A percentile compares a stretch with the other conserved stretches of the same genome.
phyloP scores from a whole-genome alignment of 2,888 invertebrate species.

The Aporophyla lueneburgensis region DNA sequence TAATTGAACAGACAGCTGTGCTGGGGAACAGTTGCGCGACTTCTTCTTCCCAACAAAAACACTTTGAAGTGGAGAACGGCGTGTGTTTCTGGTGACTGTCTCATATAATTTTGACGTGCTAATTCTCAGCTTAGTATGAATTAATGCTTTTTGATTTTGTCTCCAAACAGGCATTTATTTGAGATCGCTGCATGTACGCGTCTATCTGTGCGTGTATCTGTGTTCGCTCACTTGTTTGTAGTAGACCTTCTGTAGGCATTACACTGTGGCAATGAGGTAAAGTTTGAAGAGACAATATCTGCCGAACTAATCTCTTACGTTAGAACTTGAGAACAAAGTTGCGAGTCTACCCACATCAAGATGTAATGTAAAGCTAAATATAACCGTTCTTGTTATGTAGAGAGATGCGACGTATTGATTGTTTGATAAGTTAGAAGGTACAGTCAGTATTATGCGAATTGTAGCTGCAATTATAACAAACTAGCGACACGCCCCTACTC shows the following conservation, averaged over 20 bases:
- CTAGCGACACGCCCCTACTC: neutral
- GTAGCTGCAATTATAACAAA: neutral
- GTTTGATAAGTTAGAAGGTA: neutral
- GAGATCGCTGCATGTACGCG: neutral
- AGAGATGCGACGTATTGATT: neutral
- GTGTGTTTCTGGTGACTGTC: no score
- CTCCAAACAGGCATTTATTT: neutral
- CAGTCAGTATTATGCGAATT: no score
- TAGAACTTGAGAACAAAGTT: slow-evolving; percentile 39
- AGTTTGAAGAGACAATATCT: slow-evolving; percentile 32
- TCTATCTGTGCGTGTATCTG: neutral
- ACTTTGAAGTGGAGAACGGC: no score
- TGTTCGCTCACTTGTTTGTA: neutral
- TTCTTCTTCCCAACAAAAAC: no score
- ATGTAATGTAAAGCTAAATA: slow-evolving; percentile 24
- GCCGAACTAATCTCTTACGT: slow-evolving; percentile 16
- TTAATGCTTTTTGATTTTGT: no score
- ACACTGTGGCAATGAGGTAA: neutral
- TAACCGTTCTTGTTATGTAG: neutral
- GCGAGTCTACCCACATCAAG: slow-evolving; percentile 29
- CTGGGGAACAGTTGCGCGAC: no score
- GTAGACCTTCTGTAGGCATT: neutral
- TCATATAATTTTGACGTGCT: no score
- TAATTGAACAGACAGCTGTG: no score
- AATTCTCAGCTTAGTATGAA: no score